Conservation (phyloP, 2,113 vertebrate species). For the Salvelinus fontinalis region DNA sequence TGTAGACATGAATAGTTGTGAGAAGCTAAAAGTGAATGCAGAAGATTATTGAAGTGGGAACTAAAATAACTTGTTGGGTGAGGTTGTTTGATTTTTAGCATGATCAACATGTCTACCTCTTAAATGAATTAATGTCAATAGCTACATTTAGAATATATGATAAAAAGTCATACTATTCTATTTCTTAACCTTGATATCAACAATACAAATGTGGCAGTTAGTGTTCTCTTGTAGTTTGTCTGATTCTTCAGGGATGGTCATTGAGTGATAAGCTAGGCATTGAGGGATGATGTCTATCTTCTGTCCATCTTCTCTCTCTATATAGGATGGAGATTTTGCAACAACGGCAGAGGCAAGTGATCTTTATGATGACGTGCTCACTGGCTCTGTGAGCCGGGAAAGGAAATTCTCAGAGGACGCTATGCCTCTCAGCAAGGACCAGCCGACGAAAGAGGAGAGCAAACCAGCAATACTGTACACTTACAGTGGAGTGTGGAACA, state of each 20-base stretch:
- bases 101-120: too few relatives aligned
- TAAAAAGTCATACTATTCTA: too few relatives aligned
- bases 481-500: conserved; percentile 72
- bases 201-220: too few relatives aligned
- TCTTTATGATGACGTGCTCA: conserved; percentile 90
- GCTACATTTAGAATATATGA: too few relatives aligned
- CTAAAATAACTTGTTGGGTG: too few relatives aligned
- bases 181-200: too few relatives aligned
- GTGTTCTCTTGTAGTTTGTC: too few relatives aligned
- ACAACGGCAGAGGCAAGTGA: conserved; percentile 87
- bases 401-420: conserved; percentile 33
- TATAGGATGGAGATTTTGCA: conserved; percentile 80
- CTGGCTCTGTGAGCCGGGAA: conserved; percentile 78
- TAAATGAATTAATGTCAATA: too few relatives aligned
- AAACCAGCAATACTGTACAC: conserved; percentile 75
- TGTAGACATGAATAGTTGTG: too few relatives aligned
- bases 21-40: too few relatives aligned
- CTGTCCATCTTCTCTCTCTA: neutral
- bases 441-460: conserved; percentile 65
- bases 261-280: neutral
- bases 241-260: neutral
- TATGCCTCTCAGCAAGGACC: conserved; percentile 50
- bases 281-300: neutral
- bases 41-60: too few relatives aligned
- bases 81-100: too few relatives aligned